Evolutionary conservation across 2,888 invertebrate genomes (phyloP).

Genomic region (Tenthredo livida): DNA sequence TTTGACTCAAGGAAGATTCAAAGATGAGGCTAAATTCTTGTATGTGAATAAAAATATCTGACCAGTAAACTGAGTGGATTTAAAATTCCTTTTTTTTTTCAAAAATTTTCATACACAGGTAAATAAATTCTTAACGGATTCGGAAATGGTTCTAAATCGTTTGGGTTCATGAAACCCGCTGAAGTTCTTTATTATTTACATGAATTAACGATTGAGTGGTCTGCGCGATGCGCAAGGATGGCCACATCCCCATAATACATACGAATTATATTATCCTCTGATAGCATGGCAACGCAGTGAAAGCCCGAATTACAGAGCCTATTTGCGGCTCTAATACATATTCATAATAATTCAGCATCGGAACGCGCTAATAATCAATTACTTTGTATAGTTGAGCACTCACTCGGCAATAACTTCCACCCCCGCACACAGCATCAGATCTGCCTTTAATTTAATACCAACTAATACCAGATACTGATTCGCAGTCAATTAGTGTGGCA

Average conservation of each 20-base stretch:
- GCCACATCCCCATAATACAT: neutral
- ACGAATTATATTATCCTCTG: neutral
- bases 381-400: constrained; percentile 43
- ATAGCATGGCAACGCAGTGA: constrained; percentile 16
- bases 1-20: neutral
- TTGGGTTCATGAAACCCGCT: neutral
- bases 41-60: neutral
- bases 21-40: neutral
- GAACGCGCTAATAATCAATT: constrained; percentile 54
- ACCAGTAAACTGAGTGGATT: neutral
- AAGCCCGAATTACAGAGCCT: constrained; percentile 30
- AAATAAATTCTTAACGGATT: neutral
- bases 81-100: neutral
- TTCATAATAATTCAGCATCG: constrained; percentile 56
- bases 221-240: neutral
- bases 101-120: neutral
- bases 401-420: constrained; percentile 27
- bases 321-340: constrained; percentile 55
- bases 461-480: constrained; percentile 27
- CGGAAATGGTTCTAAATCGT: neutral
- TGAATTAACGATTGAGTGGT: neutral
- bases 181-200: neutral
- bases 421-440: constrained; percentile 46
- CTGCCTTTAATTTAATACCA: constrained; percentile 56
- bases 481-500: constrained; percentile 37